These are phyloP conservation scores for Caenorhabditis becei DNA, from an alignment of 2,888 invertebrate genomes.

Conservation along the genomic window DNA sequence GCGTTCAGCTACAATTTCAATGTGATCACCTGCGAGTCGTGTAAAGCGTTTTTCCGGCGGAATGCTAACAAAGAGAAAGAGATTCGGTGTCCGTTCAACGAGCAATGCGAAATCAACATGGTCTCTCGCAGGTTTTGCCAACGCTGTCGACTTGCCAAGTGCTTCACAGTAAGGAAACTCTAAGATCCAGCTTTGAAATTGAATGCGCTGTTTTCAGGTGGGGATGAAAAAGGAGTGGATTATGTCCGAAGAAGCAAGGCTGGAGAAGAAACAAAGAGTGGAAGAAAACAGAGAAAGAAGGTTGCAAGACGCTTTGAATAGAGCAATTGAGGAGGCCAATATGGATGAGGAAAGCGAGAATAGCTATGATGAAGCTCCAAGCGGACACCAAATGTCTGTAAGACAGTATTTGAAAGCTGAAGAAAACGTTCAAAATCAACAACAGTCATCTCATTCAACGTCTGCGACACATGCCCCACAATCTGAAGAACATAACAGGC, in stretches of 20 bases:
- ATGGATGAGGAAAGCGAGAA: constrained; percentile 49
- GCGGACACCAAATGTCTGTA: constrained; percentile 27
- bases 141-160: constrained; percentile 94
- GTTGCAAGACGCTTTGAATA: constrained; percentile 44
- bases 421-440: neutral
- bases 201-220: constrained; percentile 58
- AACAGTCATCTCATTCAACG: neutral
- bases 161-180: constrained; percentile 85
- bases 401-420: constrained; percentile 21
- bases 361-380: constrained; percentile 35
- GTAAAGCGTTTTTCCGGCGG: constrained; percentile 95
- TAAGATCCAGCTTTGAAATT: neutral
- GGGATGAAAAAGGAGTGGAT: constrained; percentile 81
- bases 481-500: neutral
- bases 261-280: constrained; percentile 80
- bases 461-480: neutral
- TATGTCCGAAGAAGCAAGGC: constrained; percentile 79
- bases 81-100: constrained; percentile 79
- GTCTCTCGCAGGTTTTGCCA: constrained; percentile 94
- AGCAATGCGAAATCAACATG: constrained; percentile 78
- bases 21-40: constrained; percentile 89
- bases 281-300: constrained; percentile 77
- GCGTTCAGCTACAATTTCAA: constrained; percentile 81
- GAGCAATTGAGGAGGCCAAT: constrained; percentile 36
- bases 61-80: constrained; percentile 87